phyloP scores from a whole-genome alignment of 2,113 vertebrate genomes.

The Phainopepla nitens region DNA sequence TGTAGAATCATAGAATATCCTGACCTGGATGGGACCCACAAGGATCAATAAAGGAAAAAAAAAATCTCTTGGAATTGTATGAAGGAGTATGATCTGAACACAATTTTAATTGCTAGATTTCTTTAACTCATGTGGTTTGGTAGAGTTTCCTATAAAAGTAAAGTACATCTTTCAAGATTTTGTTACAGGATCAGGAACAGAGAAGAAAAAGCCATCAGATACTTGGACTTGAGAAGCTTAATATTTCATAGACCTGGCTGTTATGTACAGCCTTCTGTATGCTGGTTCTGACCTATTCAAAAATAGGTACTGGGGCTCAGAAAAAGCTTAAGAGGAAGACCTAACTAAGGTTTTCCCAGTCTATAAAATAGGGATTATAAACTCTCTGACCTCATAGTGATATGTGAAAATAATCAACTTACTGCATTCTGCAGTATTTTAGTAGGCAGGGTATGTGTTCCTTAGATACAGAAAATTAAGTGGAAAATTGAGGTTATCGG shows the following conservation, averaged over 20 bases:
- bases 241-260: not conserved
- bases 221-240: not conserved
- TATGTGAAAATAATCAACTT: not conserved
- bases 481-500: not conserved
- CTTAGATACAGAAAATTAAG: not conserved
- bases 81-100: not conserved
- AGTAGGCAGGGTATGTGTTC: not conserved
- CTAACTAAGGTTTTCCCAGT: not conserved
- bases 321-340: not conserved
- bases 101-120: not conserved
- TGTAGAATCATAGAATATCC: not conserved
- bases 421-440: not conserved
- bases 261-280: not conserved
- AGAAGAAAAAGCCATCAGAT: not conserved
- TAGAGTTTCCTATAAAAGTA: not conserved
- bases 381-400: not conserved
- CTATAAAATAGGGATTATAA: not conserved
- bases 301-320: not conserved
- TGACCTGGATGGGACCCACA: not conserved
- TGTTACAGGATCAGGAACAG: not conserved
- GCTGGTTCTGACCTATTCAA: not conserved
- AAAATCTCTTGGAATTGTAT: not conserved
- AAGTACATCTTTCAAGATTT: not conserved
- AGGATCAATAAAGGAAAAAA: not conserved
- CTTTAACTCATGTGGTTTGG: fast-evolving